Evolutionary conservation across 1,140 invertebrate species (phyloP).

Genomic region (Drosophila insularis): DNA sequence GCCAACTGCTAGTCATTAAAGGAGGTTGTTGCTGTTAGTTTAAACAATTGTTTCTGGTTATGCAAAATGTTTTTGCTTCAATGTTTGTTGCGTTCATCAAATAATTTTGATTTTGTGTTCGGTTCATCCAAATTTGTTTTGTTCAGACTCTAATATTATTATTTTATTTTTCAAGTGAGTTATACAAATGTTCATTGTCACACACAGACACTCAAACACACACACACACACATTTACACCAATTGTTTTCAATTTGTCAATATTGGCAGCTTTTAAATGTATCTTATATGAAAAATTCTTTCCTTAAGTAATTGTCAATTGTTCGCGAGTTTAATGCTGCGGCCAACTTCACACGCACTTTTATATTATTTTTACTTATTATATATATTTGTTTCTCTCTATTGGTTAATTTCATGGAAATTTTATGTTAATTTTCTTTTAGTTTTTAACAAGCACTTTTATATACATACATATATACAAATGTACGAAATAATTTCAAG

Average conservation of each 20-base stretch:
- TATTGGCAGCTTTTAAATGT: conserved; percentile 28
- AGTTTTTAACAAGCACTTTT: conserved; percentile 58
- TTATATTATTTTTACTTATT: conserved; percentile 18
- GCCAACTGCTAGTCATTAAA: conserved; percentile 26
- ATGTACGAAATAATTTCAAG: conserved; percentile 44
- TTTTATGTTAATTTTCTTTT: conserved; percentile 40
- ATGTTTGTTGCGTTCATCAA: conserved; percentile 73
- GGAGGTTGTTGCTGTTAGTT: conserved; percentile 50
- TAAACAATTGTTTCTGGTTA: conserved; percentile 25
- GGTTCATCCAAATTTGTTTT: conserved; percentile 62
- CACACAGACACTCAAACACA: conserved; percentile 34
- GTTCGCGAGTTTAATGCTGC: conserved; percentile 62
- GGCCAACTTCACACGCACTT: conserved; percentile 42
- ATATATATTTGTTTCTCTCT: conserved; percentile 37
- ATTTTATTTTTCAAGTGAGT: conserved; percentile 33
- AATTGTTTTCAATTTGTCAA: conserved; percentile 28
- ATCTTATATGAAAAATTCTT: conserved; percentile 40
- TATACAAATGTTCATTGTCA: conserved; percentile 68
- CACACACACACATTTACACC: conserved; percentile 18
- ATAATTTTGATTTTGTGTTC: conserved; percentile 62
- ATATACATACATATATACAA: conserved; percentile 47
- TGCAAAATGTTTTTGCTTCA: conserved; percentile 48
- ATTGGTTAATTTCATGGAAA: conserved; percentile 36
- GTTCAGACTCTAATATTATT: conserved; percentile 34
- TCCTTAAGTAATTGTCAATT: conserved; percentile 66